Evolutionary conservation across 2,888 invertebrate genomes (phyloP).

Genomic region (Melipona bicolor): DNA sequence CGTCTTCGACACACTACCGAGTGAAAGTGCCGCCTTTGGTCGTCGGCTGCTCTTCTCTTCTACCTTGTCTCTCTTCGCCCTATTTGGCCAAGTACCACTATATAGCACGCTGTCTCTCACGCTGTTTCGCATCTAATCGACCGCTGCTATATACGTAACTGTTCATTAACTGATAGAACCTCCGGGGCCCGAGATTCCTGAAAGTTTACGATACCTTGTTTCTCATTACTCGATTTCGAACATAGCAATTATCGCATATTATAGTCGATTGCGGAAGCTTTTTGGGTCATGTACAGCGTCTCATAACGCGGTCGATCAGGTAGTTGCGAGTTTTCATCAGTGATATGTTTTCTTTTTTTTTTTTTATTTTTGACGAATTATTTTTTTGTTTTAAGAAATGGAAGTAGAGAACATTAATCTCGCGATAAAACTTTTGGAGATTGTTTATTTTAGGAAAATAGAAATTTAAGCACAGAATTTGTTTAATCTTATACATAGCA

Average conservation of each 20-base stretch:
- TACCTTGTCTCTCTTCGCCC: constrained; percentile 44
- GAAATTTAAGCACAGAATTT: background rate
- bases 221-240: background rate
- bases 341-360: background rate
- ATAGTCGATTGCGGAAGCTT: background rate
- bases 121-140: constrained; percentile 61
- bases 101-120: constrained; percentile 56
- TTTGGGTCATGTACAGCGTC: background rate
- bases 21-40: constrained; percentile 75
- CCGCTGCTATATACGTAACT: constrained; percentile 10
- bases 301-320: background rate
- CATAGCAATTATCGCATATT: constrained; percentile 20
- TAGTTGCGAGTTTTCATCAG: background rate
- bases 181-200: background rate
- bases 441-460: background rate
- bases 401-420: too few relatives aligned
- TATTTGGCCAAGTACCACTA: constrained; percentile 7
- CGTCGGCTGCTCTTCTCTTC: constrained; percentile 45
- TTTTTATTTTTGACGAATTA: background rate
- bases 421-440: background rate
- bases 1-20: constrained; percentile 75
- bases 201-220: background rate
- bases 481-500: background rate
- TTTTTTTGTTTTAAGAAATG: too few relatives aligned
- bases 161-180: constrained; percentile 39